Base-by-base conservation (phyloP, 1,140 invertebrate genomes). In the Megalopta genalis region DNA sequence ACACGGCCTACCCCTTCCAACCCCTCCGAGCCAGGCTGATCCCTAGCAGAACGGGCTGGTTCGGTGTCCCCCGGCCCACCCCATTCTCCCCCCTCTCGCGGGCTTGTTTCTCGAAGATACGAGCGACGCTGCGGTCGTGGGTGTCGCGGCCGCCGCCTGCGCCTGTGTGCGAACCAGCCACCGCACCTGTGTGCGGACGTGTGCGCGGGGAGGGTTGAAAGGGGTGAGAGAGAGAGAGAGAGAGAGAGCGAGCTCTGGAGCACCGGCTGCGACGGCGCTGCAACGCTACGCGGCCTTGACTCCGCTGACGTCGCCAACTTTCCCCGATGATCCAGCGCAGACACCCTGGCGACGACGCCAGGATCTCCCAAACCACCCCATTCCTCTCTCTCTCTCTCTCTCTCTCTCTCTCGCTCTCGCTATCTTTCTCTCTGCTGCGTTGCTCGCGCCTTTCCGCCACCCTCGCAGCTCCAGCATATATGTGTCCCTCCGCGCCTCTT, bases 1-100 rank as follows among this genome's bases (percentile, higher is more conserved):
- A 91, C 91, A 90, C 88, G 82, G 89, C 82, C 90, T 92, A 91
- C 91, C 90, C 90, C 90, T 90, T 90, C 88, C 82, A 88, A 70
- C 81, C 73, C 70, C 65, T 69, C 59, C 72, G 65, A 73, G 69
- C 72, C 83, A 84, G 82, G 72, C 78, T 86, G 82, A 86, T 89
- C 80, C 86, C 73, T 83, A 74, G 76, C 79, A 59, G 75, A 75
- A 79, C 60, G 64, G n/a, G 54, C 67, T 52, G 18, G 49, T 16
- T 52, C 16, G 49, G 49, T 52, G 49, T 52, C 14, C 6, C 42
- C 14, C 32, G 32, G 32, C 32, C n/a, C 32, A 32, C 32, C 42
- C 42, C 42, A 46, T 14, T 10, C 9, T 14, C 42, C 9, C 5
- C 42, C 42, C 42, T 10, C 14, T 14, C 14, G 14, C 14, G 42